Conservation (phyloP, 2,888 invertebrate species). For the Caenorhabditis japonica region DNA sequence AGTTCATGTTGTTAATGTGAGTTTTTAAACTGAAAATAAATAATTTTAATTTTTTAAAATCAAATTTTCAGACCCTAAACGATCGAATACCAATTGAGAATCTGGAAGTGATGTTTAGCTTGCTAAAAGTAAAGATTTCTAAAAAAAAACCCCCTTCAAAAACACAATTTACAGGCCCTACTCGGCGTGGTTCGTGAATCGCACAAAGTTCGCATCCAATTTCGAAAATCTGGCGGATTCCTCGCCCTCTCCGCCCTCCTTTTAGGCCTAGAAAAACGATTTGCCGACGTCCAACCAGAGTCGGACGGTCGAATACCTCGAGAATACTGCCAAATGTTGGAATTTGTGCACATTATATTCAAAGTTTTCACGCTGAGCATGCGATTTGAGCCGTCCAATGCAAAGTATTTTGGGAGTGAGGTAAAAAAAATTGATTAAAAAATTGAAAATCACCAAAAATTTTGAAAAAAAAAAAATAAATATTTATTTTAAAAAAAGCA, state of each 20-base stretch:
- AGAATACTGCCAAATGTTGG: conserved; percentile 60
- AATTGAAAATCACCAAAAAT: too few relatives aligned
- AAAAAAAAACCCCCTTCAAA: neutral
- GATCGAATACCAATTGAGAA: conserved; percentile 58
- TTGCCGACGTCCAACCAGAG: conserved; percentile 22
- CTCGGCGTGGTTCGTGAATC: conserved; percentile 85
- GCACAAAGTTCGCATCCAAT: conserved; percentile 94
- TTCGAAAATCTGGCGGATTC: conserved; percentile 97
- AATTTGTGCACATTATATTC: conserved; percentile 73
- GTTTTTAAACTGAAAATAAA: neutral
- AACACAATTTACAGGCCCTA: conserved; percentile 78
- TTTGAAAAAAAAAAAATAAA: too few relatives aligned
- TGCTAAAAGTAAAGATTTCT: conserved; percentile 27
- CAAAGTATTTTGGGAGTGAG: conserved; percentile 96
- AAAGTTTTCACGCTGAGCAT: conserved; percentile 88
- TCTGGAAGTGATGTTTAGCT: conserved; percentile 48
- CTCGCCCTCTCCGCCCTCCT: conserved; percentile 96
- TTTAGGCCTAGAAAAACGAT: conserved; percentile 87
- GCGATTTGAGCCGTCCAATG: conserved; percentile 99
- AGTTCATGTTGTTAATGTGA: conserved; percentile 64
- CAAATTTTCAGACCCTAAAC: conserved; percentile 58
- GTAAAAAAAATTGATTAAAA: too few relatives aligned
- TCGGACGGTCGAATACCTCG: conserved; percentile 28
- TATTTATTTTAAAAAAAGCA: too few relatives aligned
- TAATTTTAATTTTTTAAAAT: neutral